phyloP scores from a whole-genome alignment of 2,888 invertebrate genomes.

The Ceratothoa steindachneri region DNA sequence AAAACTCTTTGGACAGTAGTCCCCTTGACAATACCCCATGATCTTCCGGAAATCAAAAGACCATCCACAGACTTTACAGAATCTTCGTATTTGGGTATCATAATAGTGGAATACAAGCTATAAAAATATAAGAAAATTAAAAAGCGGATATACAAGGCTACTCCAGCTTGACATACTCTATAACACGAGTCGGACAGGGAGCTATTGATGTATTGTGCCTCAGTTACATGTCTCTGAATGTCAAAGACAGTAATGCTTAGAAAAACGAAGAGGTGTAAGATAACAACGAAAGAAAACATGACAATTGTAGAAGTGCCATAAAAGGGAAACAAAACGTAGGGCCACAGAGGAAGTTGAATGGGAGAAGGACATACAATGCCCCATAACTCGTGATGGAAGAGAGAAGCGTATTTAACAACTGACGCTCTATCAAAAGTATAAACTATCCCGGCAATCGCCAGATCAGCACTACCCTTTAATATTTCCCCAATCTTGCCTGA shows the following conservation, averaged over 20 bases:
- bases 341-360: conserved; percentile 31
- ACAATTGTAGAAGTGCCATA: conserved; percentile 21
- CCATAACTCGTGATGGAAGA: conserved; percentile 40
- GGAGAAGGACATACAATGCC: conserved; percentile 38
- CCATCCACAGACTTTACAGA: conserved; percentile 23
- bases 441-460: conserved; percentile 36
- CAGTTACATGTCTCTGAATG: neutral
- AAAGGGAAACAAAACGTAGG: conserved; percentile 40
- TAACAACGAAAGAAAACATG: conserved; percentile 25
- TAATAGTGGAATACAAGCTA: conserved; percentile 32
- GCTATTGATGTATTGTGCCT: neutral
- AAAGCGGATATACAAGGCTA: conserved; percentile 29
- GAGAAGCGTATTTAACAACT: conserved; percentile 20
- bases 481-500: conserved; percentile 38
- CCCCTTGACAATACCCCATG: conserved; percentile 32
- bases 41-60: conserved; percentile 18
- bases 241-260: conserved; percentile 10
- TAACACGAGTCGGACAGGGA: neutral
- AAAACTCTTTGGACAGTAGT: conserved; percentile 27
- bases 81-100: conserved; percentile 35
- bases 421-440: conserved; percentile 22
- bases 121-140: conserved; percentile 38
- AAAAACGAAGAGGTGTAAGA: conserved; percentile 28
- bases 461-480: conserved; percentile 21
- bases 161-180: conserved; percentile 4